A percentile compares a stretch with the other conserved stretches of the same genome.
Evolutionary conservation across 2,888 invertebrate species (phyloP).

Genomic region (Tortricodes alternella): DNA sequence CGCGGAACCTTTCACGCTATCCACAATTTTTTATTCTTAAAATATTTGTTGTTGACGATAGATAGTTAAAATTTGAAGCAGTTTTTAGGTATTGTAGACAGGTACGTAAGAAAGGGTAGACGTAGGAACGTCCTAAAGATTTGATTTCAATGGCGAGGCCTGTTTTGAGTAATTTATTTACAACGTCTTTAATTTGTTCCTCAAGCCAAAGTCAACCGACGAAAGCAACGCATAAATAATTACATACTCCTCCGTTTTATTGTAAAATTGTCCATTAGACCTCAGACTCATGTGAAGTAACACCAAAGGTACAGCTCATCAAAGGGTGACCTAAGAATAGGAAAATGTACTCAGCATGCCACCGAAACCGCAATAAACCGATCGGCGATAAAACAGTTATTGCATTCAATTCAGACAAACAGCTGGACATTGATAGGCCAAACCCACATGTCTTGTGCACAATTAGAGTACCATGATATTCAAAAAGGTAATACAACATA

Average conservation of each 20-base stretch:
- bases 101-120: too few relatives aligned
- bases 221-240: too few relatives aligned
- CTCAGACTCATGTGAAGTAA: too few relatives aligned
- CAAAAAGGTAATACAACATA: slow-evolving; percentile 3
- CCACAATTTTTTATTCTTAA: background rate
- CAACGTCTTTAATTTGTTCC: too few relatives aligned
- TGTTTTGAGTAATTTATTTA: too few relatives aligned
- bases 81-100: background rate
- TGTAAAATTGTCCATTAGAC: too few relatives aligned
- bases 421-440: slow-evolving; percentile 19
- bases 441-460: slow-evolving; percentile 10
- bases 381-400: slow-evolving; percentile 27
- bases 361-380: slow-evolving; percentile 20
- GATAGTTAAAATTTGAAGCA: slow-evolving; percentile 12
- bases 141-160: too few relatives aligned
- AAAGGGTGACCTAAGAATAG: background rate
- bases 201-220: too few relatives aligned
- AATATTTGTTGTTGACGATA: background rate
- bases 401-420: slow-evolving; percentile 28
- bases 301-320: background rate
- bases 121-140: too few relatives aligned
- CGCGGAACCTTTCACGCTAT: background rate
- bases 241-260: too few relatives aligned
- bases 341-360: slow-evolving; percentile 1
- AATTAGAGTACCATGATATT: slow-evolving; percentile 14